phyloP scores from a whole-genome alignment of 2,888 invertebrate genomes.

The Polymixis flavicincta region DNA sequence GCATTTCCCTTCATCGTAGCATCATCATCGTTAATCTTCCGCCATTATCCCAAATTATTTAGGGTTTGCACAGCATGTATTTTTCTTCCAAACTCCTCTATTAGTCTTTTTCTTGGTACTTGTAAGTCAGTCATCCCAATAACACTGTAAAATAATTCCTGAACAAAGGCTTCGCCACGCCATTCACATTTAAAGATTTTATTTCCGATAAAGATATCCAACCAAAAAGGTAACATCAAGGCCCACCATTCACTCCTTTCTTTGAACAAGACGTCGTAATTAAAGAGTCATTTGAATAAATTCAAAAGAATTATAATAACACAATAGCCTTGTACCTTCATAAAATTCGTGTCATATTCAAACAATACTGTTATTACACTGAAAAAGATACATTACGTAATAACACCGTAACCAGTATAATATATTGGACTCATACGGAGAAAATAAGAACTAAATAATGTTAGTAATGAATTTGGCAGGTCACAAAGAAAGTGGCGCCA shows the following conservation, averaged over 20 bases:
- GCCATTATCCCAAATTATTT: too few species aligned
- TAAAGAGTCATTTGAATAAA: slow-evolving; percentile 63
- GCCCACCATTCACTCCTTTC: slow-evolving; percentile 50
- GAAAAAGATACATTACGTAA: slow-evolving; percentile 52
- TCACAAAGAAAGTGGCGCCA: slow-evolving; percentile 17
- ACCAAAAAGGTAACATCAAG: slow-evolving; percentile 44
- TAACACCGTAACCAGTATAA: slow-evolving; percentile 21
- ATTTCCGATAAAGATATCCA: slow-evolving; percentile 37
- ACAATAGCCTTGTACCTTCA: slow-evolving; percentile 48
- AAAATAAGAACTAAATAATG: not conserved
- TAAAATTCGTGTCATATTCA: slow-evolving; percentile 57
- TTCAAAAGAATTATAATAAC: slow-evolving; percentile 56
- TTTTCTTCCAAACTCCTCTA: too few species aligned
- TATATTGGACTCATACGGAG: not conserved
- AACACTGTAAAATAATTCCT: not conserved
- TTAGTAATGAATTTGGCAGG: not conserved
- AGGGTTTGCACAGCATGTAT: too few species aligned
- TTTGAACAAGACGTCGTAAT: slow-evolving; percentile 54
- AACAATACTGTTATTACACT: slow-evolving; percentile 62
- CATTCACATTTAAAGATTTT: slow-evolving; percentile 19
- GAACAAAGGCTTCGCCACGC: slow-evolving; percentile 6
- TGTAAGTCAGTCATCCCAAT: too few species aligned
- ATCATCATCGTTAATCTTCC: too few species aligned
- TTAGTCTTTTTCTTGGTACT: too few species aligned
- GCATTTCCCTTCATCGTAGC: not conserved